Evolutionary conservation across 2,113 vertebrate genomes (phyloP).

Genomic region (Grus americana): DNA sequence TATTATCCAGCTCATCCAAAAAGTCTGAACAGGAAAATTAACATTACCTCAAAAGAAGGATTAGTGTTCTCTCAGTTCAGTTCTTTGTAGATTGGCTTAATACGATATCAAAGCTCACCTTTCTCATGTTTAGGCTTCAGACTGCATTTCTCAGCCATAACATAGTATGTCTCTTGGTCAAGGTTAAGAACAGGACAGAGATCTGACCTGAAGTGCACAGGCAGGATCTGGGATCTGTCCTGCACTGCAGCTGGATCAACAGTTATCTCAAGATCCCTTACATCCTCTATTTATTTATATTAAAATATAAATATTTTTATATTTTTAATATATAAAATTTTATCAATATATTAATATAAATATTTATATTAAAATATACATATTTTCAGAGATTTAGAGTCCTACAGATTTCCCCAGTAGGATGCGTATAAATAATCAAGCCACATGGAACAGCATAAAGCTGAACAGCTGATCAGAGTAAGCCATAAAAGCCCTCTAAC

Average conservation of each 20-base stretch:
- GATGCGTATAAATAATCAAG: background rate
- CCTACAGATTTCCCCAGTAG: background rate
- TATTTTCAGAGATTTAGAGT: background rate
- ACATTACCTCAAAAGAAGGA: background rate
- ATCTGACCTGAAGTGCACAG: background rate
- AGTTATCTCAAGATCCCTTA: background rate
- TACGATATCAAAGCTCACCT: background rate
- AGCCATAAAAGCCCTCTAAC: background rate
- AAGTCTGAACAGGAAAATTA: background rate
- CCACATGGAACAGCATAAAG: background rate
- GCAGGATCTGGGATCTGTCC: background rate
- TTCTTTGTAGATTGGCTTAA: background rate
- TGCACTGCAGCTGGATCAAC: background rate
- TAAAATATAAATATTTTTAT: too few species aligned
- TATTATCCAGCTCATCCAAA: background rate
- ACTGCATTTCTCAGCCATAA: background rate
- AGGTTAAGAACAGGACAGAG: background rate
- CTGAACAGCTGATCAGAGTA: background rate
- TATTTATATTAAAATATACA: too few species aligned
- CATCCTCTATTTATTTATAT: too few species aligned
- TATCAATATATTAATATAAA: too few species aligned
- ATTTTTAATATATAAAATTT: too few species aligned
- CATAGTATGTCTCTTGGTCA: background rate
- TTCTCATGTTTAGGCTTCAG: accelerated
- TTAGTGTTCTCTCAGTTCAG: background rate